These are phyloP conservation scores for Podarcis siculus DNA, from an alignment of 2,797 vertebrate genomes.

Conservation along the genomic window DNA sequence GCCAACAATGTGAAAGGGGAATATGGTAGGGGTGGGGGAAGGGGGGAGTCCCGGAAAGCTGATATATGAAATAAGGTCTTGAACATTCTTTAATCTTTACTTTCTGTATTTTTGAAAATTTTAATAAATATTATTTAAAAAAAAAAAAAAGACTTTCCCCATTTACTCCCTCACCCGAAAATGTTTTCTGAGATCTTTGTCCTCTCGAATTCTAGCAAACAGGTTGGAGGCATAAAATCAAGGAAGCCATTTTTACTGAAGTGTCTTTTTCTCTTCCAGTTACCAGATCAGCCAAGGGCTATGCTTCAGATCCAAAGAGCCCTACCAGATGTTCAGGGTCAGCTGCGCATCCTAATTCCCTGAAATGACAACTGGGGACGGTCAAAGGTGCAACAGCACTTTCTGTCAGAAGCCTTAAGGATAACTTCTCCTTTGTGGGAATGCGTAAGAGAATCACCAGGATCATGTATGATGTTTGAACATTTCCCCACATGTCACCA, in stretches of 20 bases:
- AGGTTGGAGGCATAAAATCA: neutral
- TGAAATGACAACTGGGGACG: neutral
- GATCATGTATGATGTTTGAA: neutral
- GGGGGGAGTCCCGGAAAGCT: too few relatives aligned
- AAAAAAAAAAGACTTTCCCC: neutral
- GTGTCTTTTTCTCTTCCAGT: neutral
- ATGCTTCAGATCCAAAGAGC: neutral
- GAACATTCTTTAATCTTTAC: too few relatives aligned
- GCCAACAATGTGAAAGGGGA: too few relatives aligned
- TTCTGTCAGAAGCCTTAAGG: neutral
- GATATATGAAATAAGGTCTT: too few relatives aligned
- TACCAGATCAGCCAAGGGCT: neutral
- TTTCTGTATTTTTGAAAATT: too few relatives aligned
- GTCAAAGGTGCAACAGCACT: neutral
- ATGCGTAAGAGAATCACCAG: neutral
- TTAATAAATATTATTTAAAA: too few relatives aligned
- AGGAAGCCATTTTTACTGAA: neutral
- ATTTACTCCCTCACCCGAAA: neutral
- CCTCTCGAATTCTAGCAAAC: neutral
- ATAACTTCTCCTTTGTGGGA: neutral
- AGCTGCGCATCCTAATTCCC: neutral
- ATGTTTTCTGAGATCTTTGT: too few relatives aligned
- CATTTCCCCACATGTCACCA: neutral
- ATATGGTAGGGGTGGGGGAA: too few relatives aligned
- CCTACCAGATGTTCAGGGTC: neutral